Evolutionary conservation across 2,888 invertebrate species (phyloP), one percentile per base, ranked within the genome.

Genomic region (Diplolepis rosae): DNA sequence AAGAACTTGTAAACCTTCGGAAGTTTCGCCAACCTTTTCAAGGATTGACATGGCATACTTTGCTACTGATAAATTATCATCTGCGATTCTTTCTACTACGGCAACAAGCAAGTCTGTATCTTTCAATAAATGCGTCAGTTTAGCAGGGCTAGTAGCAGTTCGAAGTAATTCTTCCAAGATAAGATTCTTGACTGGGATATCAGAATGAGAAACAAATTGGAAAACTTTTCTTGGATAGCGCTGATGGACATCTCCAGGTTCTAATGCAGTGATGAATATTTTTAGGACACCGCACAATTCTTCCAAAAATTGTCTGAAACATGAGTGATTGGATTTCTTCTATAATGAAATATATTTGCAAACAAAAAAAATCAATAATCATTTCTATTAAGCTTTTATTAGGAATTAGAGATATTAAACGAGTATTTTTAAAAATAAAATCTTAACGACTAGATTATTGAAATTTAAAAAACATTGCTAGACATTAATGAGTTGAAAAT

Each of bases 51-150:
- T 90, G 24, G 94, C 93, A 77, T 89, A 89, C 74, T 91, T 91
- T 0, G 93, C 93, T 11, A 94, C 91, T 2, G 90, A 89, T 24
- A 93, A 84, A 82, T 93, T 91, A 18, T 90, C 88, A 79, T 93
- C 92, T 3, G 90, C 90, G 1, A 94, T 89, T 85, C 92, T 90
- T 75, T 91, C 91, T 18, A 92, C 89, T 7, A 92, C 88, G 28
- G 90, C 90, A 2, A 90, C 90, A 77, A 93, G 89, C 18, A 95
- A 83, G 80, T 91, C 91, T 68, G 89, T 83, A 80, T 91, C 90
- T 54, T 89, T 80, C 11, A 90, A 83, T 32, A 92, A 77, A n/a
- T 90, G 88, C n/a, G 90, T 80, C 11, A 89, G 72, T 11, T 84
- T 84, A n/a, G 69, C 66, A 0, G 75, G 68, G 50, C 79, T 66